Conservation (phyloP, 2,797 vertebrate species). For the Sebastes taczanowskii region DNA sequence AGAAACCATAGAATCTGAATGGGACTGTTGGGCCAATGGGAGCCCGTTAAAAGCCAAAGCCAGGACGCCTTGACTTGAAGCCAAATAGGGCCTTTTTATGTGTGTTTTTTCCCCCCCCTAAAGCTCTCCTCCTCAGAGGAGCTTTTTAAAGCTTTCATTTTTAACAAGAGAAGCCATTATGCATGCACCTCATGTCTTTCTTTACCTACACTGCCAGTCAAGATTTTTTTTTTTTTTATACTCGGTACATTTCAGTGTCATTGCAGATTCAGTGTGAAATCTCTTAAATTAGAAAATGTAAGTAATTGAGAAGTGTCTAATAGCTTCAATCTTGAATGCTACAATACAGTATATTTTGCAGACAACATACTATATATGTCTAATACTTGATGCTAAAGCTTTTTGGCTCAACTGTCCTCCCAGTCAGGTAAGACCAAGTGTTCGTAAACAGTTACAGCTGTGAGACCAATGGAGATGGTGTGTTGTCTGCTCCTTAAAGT, state of each 20-base stretch:
- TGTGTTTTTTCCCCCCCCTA: background rate
- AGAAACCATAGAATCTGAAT: slow-evolving; percentile 47
- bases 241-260: slow-evolving; percentile 4
- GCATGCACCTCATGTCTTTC: slow-evolving; percentile 58
- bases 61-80: slow-evolving; percentile 78
- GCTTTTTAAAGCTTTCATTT: slow-evolving; percentile 74
- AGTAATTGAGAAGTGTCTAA: background rate
- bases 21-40: slow-evolving; percentile 51
- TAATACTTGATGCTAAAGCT: background rate
- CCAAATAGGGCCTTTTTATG: slow-evolving; percentile 77
- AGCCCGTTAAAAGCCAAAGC: slow-evolving; percentile 73
- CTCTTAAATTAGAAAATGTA: slow-evolving; percentile 9
- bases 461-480: background rate
- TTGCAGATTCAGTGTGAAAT: slow-evolving; percentile 15
- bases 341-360: background rate
- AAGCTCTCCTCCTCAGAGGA: slow-evolving; percentile 55
- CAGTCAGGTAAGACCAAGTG: background rate
- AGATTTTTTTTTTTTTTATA: slow-evolving; percentile 13
- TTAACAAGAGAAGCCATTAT: slow-evolving; percentile 72
- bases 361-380: background rate
- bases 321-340: background rate
- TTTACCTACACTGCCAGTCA: slow-evolving; percentile 58
- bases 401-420: background rate
- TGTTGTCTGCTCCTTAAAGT: background rate
- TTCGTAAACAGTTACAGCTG: background rate